phyloP scores from a whole-genome alignment of 2,888 invertebrate genomes.

The Sesia apiformis region DNA sequence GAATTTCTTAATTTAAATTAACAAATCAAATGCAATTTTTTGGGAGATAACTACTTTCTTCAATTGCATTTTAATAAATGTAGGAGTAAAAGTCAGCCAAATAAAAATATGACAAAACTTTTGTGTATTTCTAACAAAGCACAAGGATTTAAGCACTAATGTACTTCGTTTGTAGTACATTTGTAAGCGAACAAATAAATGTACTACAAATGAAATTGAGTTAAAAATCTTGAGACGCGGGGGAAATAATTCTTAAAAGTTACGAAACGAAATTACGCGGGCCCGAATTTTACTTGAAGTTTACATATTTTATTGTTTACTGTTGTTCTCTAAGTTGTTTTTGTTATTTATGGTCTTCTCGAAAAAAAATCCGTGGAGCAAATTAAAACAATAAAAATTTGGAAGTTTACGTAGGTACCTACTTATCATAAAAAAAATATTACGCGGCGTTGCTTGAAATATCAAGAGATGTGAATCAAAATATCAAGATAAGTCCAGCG shows the following conservation, averaged over 20 bases:
- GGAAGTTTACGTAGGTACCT: background rate
- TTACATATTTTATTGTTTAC: constrained; percentile 24
- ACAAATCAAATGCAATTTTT: too few species aligned
- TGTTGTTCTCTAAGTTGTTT: constrained; percentile 29
- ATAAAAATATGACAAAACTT: background rate
- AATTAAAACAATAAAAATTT: background rate
- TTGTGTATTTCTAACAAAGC: background rate
- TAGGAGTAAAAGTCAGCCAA: background rate
- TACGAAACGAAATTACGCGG: constrained; percentile 32
- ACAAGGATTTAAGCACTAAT: background rate
- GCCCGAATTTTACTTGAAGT: constrained; percentile 26
- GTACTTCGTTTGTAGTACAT: background rate
- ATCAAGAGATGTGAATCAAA: too few species aligned
- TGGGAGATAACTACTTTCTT: background rate
- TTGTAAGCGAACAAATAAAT: background rate
- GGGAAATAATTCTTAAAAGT: constrained; percentile 27
- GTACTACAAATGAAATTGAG: background rate
- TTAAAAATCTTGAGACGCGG: constrained; percentile 2
- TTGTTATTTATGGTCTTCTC: constrained; percentile 19
- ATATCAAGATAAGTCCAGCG: too few species aligned
- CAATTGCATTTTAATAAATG: background rate
- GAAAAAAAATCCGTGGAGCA: constrained; percentile 1
- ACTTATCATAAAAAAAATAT: background rate
- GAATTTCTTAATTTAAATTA: too few species aligned
- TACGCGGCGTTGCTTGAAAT: background rate